These are phyloP conservation scores for Lepidocolaptes lacrymiger DNA, from an alignment of 2,797 vertebrate species.

Conservation along the genomic window DNA sequence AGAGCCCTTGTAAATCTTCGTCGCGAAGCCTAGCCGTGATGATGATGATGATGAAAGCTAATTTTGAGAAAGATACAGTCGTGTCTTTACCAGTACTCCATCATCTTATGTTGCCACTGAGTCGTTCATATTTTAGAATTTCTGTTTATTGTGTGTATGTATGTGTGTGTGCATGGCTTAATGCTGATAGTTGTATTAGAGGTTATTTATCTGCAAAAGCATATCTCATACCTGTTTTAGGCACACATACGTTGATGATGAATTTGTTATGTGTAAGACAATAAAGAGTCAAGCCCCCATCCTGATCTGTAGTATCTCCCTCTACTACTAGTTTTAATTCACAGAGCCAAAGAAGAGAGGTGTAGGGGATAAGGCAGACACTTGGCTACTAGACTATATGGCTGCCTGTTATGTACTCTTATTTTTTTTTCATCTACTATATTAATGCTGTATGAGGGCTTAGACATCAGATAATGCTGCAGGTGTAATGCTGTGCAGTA, in stretches of 20 bases:
- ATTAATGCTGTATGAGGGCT: neutral
- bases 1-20: no score
- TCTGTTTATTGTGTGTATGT: neutral
- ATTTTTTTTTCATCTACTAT: neutral
- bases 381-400: neutral
- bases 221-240: neutral
- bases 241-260: rapidly evolving
- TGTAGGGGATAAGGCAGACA: neutral
- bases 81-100: rapidly evolving
- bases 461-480: neutral
- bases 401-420: neutral
- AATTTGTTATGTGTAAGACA: rapidly evolving
- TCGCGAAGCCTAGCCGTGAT: no score
- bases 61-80: neutral
- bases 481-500: neutral
- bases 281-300: neutral
- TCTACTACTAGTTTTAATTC: neutral
- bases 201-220: neutral
- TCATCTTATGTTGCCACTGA: neutral
- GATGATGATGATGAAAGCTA: neutral
- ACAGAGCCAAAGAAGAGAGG: neutral
- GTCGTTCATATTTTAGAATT: neutral
- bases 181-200: neutral
- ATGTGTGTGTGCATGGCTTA: neutral
- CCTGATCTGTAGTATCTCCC: neutral